Conservation (phyloP, 2,113 vertebrate species). For the Malurus elegans region DNA sequence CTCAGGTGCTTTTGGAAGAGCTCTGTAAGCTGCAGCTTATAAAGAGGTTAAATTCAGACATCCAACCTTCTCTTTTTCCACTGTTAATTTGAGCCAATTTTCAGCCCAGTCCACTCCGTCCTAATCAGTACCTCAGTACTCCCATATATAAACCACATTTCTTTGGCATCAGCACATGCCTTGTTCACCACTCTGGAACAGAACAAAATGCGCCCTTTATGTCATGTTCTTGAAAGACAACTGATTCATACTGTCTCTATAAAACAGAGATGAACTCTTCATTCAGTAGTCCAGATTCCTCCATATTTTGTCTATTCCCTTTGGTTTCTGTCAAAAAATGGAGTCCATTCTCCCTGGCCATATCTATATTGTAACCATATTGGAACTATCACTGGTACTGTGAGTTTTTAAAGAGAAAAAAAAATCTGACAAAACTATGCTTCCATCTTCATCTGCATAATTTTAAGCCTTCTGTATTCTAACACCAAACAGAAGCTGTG, state of each 20-base stretch:
- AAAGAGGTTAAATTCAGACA: background rate
- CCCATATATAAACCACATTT: background rate
- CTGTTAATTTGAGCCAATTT: background rate
- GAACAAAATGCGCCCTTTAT: background rate
- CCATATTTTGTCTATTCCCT: background rate
- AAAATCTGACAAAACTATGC: background rate
- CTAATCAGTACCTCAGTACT: background rate
- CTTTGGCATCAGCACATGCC: background rate
- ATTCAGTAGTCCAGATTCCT: background rate
- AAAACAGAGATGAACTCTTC: background rate
- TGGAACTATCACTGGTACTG: background rate
- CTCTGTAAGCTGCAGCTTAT: background rate
- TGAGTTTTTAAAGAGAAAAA: background rate
- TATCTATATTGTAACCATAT: background rate
- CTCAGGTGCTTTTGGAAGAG: background rate
- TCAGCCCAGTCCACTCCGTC: background rate
- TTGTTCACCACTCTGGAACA: background rate
- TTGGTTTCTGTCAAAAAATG: background rate
- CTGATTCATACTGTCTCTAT: background rate
- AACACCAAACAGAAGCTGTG: background rate
- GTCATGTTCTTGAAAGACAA: background rate
- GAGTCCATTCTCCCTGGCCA: background rate
- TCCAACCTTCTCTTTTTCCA: background rate
- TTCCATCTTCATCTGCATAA: background rate
- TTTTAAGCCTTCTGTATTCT: background rate